Conservation (phyloP, 2,113 vertebrate species). For the Gila orcuttii region DNA sequence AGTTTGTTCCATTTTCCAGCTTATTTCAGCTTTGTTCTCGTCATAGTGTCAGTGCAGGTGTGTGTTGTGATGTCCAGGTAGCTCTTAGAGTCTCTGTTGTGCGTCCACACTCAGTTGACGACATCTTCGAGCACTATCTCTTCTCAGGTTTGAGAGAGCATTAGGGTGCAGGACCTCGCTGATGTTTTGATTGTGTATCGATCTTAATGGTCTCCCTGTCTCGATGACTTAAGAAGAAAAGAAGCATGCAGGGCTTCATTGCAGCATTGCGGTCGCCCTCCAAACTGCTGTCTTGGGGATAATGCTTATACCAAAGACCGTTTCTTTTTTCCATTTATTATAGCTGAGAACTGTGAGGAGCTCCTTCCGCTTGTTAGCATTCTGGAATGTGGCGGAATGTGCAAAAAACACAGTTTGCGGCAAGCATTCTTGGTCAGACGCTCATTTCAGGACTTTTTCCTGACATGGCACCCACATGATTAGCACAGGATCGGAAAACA, state of each 20-base stretch:
- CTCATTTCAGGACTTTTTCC: slow-evolving; percentile 53
- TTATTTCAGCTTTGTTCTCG: not conserved
- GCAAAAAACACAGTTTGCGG: slow-evolving; percentile 50
- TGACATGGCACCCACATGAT: slow-evolving; percentile 52
- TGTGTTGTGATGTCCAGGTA: slow-evolving; percentile 57
- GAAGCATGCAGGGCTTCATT: not conserved
- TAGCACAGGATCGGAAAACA: slow-evolving; percentile 38
- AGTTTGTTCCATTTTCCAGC: not conserved
- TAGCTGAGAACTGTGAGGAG: slow-evolving; percentile 35
- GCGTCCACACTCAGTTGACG: slow-evolving; percentile 63
- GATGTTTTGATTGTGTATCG: slow-evolving; percentile 56
- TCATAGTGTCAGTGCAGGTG: not conserved
- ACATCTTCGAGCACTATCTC: slow-evolving; percentile 45
- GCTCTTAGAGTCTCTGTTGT: slow-evolving; percentile 69
- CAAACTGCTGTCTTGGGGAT: slow-evolving; percentile 25
- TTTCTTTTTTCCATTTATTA: slow-evolving; percentile 42
- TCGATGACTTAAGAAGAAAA: slow-evolving; percentile 38
- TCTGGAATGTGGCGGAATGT: slow-evolving; percentile 38
- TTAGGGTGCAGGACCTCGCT: slow-evolving; percentile 34
- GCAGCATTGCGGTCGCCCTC: slow-evolving; percentile 26
- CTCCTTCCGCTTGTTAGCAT: slow-evolving; percentile 46
- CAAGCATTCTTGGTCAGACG: slow-evolving; percentile 47
- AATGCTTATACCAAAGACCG: not conserved
- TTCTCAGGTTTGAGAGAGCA: slow-evolving; percentile 36
- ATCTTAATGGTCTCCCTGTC: slow-evolving; percentile 40